Conservation (phyloP, 2,888 invertebrate genomes). For the Abrostola tripartita region DNA sequence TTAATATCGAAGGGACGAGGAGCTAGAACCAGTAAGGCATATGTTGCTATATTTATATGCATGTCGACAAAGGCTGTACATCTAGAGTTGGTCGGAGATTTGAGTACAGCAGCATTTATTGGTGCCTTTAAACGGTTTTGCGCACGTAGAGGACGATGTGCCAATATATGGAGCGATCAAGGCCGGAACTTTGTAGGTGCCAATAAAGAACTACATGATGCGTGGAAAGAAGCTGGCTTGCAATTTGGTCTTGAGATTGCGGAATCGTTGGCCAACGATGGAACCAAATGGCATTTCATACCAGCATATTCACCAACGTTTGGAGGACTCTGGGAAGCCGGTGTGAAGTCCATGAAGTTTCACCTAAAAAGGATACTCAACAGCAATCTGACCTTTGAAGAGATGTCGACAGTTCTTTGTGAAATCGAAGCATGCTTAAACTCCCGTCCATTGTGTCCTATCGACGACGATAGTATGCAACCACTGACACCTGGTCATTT, state of each 20-base stretch:
- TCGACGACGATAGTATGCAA: background rate
- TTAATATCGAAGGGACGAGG: slow-evolving; percentile 3
- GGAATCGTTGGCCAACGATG: background rate
- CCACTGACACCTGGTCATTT: slow-evolving; percentile 6
- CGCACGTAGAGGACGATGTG: slow-evolving; percentile 5
- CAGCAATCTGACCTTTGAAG: slow-evolving; percentile 16
- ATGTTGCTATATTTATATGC: slow-evolving; percentile 7
- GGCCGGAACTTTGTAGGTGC: slow-evolving; percentile 9
- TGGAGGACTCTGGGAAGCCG: slow-evolving; percentile 1
- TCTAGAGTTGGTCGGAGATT: slow-evolving; percentile 5
- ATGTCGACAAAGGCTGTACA: slow-evolving; percentile 4
- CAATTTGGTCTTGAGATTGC: background rate
- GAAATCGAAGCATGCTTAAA: slow-evolving; percentile 24
- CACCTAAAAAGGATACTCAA: background rate
- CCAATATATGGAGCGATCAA: slow-evolving; percentile 12
- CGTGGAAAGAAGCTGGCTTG: background rate
- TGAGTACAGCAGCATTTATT: slow-evolving; percentile 1
- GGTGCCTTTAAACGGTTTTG: slow-evolving; percentile 5
- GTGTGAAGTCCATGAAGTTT: background rate
- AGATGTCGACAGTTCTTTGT: slow-evolving; percentile 18
- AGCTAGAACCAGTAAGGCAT: background rate
- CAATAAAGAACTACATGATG: background rate
- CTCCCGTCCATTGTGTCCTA: slow-evolving; percentile 11
- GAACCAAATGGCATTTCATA: background rate
- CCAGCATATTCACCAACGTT: slow-evolving; percentile 14